phyloP scores from a whole-genome alignment of 2,797 vertebrate species.

The Pipistrellus pygmaeus region DNA sequence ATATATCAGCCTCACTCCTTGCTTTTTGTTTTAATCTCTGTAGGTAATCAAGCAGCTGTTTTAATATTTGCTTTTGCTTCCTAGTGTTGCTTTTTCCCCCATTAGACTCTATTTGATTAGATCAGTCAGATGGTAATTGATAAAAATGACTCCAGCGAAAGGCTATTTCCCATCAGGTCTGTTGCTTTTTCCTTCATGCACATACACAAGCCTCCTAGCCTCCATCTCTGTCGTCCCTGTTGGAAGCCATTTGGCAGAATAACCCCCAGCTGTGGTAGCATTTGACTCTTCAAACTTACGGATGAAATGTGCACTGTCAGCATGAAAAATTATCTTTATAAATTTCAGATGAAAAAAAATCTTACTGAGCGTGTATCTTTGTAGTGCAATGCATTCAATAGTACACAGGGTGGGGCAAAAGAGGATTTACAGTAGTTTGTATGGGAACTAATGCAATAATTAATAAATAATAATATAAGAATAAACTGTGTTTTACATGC shows the following conservation, averaged over 20 bases:
- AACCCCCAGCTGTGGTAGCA: conserved; percentile 92
- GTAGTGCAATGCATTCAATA: conserved; percentile 79
- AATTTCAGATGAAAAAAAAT: conserved; percentile 86
- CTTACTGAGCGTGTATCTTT: conserved; percentile 81
- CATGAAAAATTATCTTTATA: conserved; percentile 92
- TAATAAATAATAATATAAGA: not conserved
- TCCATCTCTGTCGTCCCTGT: conserved; percentile 92
- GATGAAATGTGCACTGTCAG: conserved; percentile 93
- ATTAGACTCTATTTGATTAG: conserved; percentile 86
- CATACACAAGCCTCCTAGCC: conserved; percentile 84
- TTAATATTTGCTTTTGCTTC: conserved; percentile 83
- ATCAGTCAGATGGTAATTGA: conserved; percentile 82
- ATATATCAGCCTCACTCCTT: conserved; percentile 87
- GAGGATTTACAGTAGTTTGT: not conserved
- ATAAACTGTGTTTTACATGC: not conserved
- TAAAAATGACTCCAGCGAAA: conserved; percentile 85
- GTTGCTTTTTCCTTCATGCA: conserved; percentile 81
- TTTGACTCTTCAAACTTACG: conserved; percentile 92
- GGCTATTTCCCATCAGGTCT: conserved; percentile 86
- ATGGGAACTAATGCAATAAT: not conserved
- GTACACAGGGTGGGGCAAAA: conserved; percentile 38
- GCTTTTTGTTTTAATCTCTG: conserved; percentile 88
- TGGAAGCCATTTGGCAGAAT: conserved; percentile 94
- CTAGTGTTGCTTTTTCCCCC: conserved; percentile 83
- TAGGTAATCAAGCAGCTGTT: conserved; percentile 90